A percentile compares a stretch with the other conserved stretches of the same genome.
These are phyloP conservation scores for Panthera uncia DNA, from an alignment of 2,113 vertebrate genomes.

Conservation along the genomic window DNA sequence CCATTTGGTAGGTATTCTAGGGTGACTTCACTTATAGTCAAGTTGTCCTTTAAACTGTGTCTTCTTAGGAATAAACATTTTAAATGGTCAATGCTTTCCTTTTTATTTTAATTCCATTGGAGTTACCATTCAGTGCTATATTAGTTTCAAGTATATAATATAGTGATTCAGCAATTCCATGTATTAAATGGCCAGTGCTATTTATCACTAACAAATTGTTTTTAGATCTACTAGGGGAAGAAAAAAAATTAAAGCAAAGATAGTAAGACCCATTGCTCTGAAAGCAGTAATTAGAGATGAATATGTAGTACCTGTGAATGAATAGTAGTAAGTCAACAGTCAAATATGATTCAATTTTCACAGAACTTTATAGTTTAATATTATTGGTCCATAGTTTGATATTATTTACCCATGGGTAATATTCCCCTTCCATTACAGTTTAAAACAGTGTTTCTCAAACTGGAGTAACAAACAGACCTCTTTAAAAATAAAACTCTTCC, in stretches of 20 bases:
- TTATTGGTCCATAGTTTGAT: neutral
- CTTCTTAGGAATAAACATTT: neutral
- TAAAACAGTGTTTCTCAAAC: neutral
- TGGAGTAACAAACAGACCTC: neutral
- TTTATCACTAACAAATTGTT: conserved; percentile 23
- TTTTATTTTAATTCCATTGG: neutral
- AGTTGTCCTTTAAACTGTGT: neutral
- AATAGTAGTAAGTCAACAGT: conserved; percentile 19
- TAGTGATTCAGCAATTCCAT: neutral
- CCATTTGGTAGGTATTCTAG: neutral
- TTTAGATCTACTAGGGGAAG: conserved; percentile 24
- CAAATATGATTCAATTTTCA: conserved; percentile 17
- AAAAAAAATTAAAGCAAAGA: conserved; percentile 17
- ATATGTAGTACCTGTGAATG: neutral
- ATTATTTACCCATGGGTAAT: conserved; percentile 12
- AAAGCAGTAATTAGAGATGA: neutral
- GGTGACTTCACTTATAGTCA: neutral
- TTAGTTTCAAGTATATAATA: neutral
- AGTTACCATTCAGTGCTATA: neutral
- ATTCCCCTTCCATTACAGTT: neutral
- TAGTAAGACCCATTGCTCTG: neutral
- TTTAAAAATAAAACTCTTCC: neutral
- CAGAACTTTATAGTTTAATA: conserved; percentile 3
- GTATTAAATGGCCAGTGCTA: neutral
- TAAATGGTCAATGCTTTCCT: neutral